Percentiles rank a stretch among this genome's conserved stretches.
Conservation (phyloP, 2,888 invertebrate species). For the Drosophila formosana region DNA sequence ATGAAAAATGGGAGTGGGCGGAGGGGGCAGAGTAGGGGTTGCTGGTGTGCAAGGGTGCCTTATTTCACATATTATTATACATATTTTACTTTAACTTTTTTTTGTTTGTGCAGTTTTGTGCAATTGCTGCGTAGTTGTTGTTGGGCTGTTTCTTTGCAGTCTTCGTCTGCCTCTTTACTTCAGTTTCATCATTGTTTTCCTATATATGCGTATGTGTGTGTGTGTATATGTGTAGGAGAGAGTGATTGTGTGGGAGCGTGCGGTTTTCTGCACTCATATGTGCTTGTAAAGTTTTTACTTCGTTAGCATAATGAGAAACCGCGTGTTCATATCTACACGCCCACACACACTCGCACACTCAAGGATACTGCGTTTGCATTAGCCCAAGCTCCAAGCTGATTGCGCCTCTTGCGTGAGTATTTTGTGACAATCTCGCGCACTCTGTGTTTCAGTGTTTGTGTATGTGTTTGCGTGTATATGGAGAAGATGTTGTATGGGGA, state of each 20-base stretch:
- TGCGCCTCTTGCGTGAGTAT: constrained; percentile 66
- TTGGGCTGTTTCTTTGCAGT: constrained; percentile 49
- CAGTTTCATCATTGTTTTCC: constrained; percentile 13
- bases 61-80: constrained; percentile 75
- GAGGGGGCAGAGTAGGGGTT: constrained; percentile 13
- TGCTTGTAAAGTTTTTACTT: constrained; percentile 83
- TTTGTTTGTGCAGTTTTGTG: constrained; percentile 47
- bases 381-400: constrained; percentile 58
- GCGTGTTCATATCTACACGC: constrained; percentile 76
- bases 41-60: constrained; percentile 32
- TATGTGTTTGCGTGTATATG: constrained; percentile 11
- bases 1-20: neutral
- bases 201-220: neutral
- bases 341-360: constrained; percentile 19
- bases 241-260: too few relatives aligned
- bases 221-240: constrained; percentile 13
- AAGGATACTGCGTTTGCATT: constrained; percentile 33
- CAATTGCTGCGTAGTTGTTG: constrained; percentile 53
- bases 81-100: constrained; percentile 71
- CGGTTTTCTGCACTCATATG: constrained; percentile 64
- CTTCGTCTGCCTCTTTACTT: constrained; percentile 35
- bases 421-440: constrained; percentile 37
- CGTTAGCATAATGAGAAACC: constrained; percentile 84
- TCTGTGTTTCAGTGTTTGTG: neutral
- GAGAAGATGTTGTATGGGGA: neutral